Evolutionary conservation across 2,113 vertebrate species (phyloP), one percentile per base, ranked within the genome.

Genomic region (Tenrec ecaudatus): DNA sequence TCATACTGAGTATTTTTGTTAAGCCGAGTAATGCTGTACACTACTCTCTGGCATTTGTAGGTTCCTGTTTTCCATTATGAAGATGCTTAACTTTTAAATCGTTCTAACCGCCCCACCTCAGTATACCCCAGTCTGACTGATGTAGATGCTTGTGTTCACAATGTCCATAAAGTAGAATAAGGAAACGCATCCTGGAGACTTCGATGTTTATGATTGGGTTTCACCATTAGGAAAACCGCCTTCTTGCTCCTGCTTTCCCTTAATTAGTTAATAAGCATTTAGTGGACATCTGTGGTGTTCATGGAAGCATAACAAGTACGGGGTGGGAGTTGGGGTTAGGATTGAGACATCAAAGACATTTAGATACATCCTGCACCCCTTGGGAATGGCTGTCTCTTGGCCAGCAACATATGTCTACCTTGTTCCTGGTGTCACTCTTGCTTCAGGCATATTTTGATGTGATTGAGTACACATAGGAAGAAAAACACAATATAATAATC

Each of bases 141-240:
- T 69, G 27, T 66, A 84, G 7, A 36, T 88, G 40, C 29, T 75
- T 84, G 29, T 83, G 58, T 78, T 82, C 73, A n/a, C 0, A 47
- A 33, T 81, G 20, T 79, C 31, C 80, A 40, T 84, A 85, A 92
- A 88, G 90, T 80, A 64, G 38, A 91, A 83, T 77, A 38, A 81
- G 47, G 69, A 76, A 88, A 33, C 57, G 91, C 29, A 62, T 86
- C 23, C 12, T 53, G 12, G 23, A 27, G 79, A 82, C 27, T 77
- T 85, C 40, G 31, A 33, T 22, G 64, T 8, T 5, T 93, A 43
- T 89, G 40, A 87, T 81, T 58, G 3, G 27, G 16, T 57, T 87
- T 90, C 7, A 19, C 1, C 31, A 0, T 88, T 69, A 62, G 38
- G 40, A 25, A 90, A 86, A 86, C n/a, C 10, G 68, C 25, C 40